phyloP scores from a whole-genome alignment of 2,888 invertebrate species.

The Stratiomys singularior region DNA sequence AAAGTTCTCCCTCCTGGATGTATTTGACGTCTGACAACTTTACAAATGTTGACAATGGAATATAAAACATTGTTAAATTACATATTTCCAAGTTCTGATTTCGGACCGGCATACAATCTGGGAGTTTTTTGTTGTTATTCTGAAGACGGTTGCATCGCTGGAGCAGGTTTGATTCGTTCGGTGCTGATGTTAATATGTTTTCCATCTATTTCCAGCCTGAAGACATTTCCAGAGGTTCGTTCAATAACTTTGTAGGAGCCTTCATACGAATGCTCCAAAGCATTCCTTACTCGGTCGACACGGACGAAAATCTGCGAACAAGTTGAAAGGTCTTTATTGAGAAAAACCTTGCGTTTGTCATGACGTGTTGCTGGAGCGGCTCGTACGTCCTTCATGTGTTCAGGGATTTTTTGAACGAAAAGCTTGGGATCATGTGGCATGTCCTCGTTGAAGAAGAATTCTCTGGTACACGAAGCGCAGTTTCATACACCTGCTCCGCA shows the following conservation, averaged over 20 bases:
- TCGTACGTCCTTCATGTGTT: constrained; percentile 39
- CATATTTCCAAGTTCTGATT: too few species aligned
- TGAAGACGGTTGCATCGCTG: too few species aligned
- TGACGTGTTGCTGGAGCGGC: background rate
- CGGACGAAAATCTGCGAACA: constrained; percentile 30
- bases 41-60: too few species aligned
- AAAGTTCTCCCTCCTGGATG: too few species aligned
- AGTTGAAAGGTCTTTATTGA: background rate
- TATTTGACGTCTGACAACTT: too few species aligned
- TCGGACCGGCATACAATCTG: too few species aligned
- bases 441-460: background rate
- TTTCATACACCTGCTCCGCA: background rate
- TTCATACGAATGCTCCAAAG: background rate
- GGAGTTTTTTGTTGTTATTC: too few species aligned
- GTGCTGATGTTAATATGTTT: background rate
- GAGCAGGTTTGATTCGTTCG: too few species aligned
- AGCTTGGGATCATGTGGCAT: background rate
- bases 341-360: constrained; percentile 4
- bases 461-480: background rate
- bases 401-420: constrained; percentile 31
- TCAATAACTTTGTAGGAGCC: background rate
- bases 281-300: constrained; percentile 2
- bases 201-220: background rate
- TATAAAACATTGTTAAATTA: too few species aligned
- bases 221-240: too few species aligned